Evolutionary conservation across 2,888 invertebrate genomes (phyloP), one percentile per base, ranked within the genome.

Genomic region (Agrochola litura): DNA sequence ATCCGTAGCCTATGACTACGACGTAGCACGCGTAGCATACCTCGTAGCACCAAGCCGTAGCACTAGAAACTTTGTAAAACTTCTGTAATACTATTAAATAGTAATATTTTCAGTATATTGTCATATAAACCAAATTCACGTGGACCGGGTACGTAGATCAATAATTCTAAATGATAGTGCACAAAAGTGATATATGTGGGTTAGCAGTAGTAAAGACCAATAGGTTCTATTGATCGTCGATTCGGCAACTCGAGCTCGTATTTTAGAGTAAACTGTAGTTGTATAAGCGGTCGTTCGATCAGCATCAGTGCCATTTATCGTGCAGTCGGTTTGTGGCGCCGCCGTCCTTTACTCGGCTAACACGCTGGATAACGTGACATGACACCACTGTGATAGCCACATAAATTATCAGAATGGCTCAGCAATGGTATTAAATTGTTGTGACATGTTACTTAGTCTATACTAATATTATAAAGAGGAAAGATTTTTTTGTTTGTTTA

Each of bases 201-300:
- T 78, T 72, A 75, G 63, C 66, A 81, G 78, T 56, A 75, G 74
- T 80, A 83, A 76, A 75, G 75, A 69, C 84, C 77, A 77, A 81
- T 86, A 86, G 82, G 86, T 86, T 72, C 85, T 87, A 91, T 90
- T 85, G 91, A 90, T 90, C 90, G 90, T 81, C 81, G 86, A 84
- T 84, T 86, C 84, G 83, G 87, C 75, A 83, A 89, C 86, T 87
- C 87, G 84, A 81, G 88, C 85, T 89, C 89, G 90, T 93, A 93
- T 93, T 93, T 94, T 91, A 92, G 91, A 89, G 92, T 91, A 90
- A 91, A 92, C 91, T 92, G 91, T 92, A 91, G 92, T 91, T 91
- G 88, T 90, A 88, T 91, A 90, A 92, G 89, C 90, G 89, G 83
- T 87, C 89, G 90, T 90, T 91, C 90, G 91, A 91, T 88, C 88